These are phyloP conservation scores for Pogonophryne albipinna DNA, from an alignment of 2,797 vertebrate species.

Conservation along the genomic window DNA sequence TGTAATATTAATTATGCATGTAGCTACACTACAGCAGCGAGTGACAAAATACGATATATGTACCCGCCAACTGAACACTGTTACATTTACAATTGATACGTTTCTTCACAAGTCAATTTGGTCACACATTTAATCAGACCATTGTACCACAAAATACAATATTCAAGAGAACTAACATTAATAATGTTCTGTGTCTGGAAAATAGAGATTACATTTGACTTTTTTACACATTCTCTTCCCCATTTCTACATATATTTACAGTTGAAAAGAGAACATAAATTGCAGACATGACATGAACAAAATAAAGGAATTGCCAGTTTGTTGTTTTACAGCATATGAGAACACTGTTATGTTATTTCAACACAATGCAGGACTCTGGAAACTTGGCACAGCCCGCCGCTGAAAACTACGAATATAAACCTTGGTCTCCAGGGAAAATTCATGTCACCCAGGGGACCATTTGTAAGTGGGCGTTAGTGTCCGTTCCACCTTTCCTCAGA, in stretches of 20 bases:
- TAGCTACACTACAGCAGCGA: conserved; percentile 20
- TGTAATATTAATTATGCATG: conserved; percentile 41
- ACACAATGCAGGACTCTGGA: conserved; percentile 13
- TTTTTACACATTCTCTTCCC: too few species aligned
- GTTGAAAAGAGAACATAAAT: conserved; percentile 4
- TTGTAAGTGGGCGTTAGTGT: conserved; percentile 17
- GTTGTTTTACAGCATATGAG: conserved; percentile 2
- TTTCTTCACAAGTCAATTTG: conserved; percentile 12
- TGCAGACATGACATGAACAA: not conserved
- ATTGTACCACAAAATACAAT: not conserved
- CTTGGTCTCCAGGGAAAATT: conserved; percentile 32
- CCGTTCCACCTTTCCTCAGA: conserved; percentile 13
- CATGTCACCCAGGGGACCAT: conserved; percentile 26
- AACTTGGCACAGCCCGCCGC: conserved; percentile 32
- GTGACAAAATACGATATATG: conserved; percentile 13
- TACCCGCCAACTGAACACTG: conserved; percentile 22
- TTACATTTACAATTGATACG: conserved; percentile 36
- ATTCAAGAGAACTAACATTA: conserved; percentile 28
- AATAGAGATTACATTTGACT: not conserved
- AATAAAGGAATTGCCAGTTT: not conserved
- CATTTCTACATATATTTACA: conserved; percentile 39
- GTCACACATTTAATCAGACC: conserved; percentile 10
- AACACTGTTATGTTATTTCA: conserved; percentile 18
- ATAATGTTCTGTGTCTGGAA: conserved; percentile 7
- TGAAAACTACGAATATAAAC: conserved; percentile 48